Evolutionary conservation across 2,888 invertebrate species (phyloP), one percentile per base, ranked within the genome.

Genomic region (Lasius platythorax): DNA sequence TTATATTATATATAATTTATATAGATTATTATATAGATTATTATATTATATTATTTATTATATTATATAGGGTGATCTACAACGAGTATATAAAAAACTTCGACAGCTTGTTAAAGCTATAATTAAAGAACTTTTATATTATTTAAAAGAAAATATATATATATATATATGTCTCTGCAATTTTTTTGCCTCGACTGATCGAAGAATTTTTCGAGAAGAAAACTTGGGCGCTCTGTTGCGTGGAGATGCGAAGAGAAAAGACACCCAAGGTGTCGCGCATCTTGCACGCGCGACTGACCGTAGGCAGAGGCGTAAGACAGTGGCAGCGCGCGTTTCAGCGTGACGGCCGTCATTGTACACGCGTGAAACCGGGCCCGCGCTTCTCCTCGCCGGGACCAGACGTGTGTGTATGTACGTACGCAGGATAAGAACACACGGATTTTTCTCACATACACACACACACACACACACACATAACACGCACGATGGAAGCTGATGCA

Each of bases 301-400:
- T 37, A 58, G 18, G 61, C 72, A 67, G 83, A 84, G 61, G 91
- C 88, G 92, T 91, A 92, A 92, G 89, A 92, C 92, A 89, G 92
- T 91, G 91, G 92, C 91, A 53, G 85, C 85, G 85, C 85, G 88
- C 89, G 82, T 90, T 91, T 92, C 91, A 92, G 85, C 92, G 91
- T 92, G 92, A 91, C 93, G 91, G 89, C 88, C 89, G 91, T 89
- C 93, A 93, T 93, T 93, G 93, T 92, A 87, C 87, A 85, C 89
- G 86, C 89, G 90, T 87, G 86, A 86, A 87, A 82, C 58, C 40
- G 74, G 50, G 82, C 33, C 85, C 88, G 81, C 83, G 87, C 73
- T 72, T 73, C 43, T 30, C 72, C n/a, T 53, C 30, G 40, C 33
- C 40, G 56, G 53, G 64, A 23, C 23, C 33, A 15, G 40, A 5